Conservation (phyloP, 2,888 invertebrate genomes). For the Metallyticus violacea region DNA sequence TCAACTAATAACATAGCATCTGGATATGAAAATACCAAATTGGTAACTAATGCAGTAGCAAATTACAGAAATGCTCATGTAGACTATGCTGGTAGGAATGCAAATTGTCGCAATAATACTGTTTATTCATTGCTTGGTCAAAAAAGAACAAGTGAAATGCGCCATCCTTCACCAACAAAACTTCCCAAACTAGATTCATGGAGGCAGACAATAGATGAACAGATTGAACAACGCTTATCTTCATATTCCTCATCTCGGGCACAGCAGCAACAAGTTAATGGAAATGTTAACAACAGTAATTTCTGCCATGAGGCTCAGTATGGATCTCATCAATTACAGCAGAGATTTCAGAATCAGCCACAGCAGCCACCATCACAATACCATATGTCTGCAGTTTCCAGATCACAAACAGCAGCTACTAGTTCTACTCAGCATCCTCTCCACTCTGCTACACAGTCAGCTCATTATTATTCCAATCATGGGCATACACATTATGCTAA, state of each 20-base stretch:
- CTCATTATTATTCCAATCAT: not conserved
- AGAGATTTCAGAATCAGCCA: not conserved
- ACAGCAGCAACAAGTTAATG: conserved; percentile 21
- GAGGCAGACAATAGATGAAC: conserved; percentile 54
- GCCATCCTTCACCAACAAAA: conserved; percentile 41
- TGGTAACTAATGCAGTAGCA: conserved; percentile 3
- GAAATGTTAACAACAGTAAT: not conserved
- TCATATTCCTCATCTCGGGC: conserved; percentile 41
- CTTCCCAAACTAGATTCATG: conserved; percentile 53
- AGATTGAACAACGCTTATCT: conserved; percentile 54
- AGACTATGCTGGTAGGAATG: not conserved
- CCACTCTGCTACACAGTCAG: conserved; percentile 27
- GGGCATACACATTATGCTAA: not conserved
- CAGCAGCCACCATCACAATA: conserved; percentile 39
- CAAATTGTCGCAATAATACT: not conserved
- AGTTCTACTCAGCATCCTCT: not conserved
- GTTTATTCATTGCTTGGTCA: conserved; percentile 16
- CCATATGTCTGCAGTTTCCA: conserved; percentile 26
- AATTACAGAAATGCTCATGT: not conserved
- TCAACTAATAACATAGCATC: conserved; percentile 10
- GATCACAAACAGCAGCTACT: conserved; percentile 18
- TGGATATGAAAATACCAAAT: conserved; percentile 19
- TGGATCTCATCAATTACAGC: not conserved
- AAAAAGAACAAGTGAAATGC: conserved; percentile 8
- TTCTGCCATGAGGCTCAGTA: not conserved